phyloP scores from a whole-genome alignment of 2,888 invertebrate species.

The Ethmia dodecea region DNA sequence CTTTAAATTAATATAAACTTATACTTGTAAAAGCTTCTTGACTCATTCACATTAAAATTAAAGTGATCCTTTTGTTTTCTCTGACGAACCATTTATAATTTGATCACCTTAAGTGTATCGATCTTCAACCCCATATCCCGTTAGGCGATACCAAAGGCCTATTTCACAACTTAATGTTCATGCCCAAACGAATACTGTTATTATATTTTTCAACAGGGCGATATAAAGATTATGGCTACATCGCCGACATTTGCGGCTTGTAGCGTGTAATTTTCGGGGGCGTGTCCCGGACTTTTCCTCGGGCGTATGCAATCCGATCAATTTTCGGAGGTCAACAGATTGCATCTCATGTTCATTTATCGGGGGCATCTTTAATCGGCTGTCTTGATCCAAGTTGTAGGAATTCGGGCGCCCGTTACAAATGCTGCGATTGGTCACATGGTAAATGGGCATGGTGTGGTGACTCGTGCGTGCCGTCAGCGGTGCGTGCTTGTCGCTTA shows the following conservation, averaged over 20 bases:
- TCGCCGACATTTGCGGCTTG: conserved; percentile 5
- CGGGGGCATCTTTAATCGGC: conserved; percentile 51
- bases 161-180: too few relatives aligned
- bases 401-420: conserved; percentile 46
- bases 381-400: conserved; percentile 45
- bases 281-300: conserved; percentile 36
- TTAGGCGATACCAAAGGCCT: too few relatives aligned
- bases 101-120: too few relatives aligned
- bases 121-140: too few relatives aligned
- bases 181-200: conserved; percentile 7
- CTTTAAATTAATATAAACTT: too few relatives aligned
- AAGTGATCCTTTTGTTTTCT: too few relatives aligned
- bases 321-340: conserved; percentile 53
- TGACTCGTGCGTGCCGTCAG: conserved; percentile 19
- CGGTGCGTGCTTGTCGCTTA: conserved; percentile 21
- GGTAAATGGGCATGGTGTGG: conserved; percentile 3
- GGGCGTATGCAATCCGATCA: conserved; percentile 44
- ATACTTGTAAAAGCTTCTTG: too few relatives aligned
- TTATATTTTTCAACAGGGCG: conserved; percentile 7
- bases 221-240: conserved; percentile 9
- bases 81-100: too few relatives aligned
- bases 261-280: conserved; percentile 47
- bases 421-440: conserved; percentile 23
- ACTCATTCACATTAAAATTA: too few relatives aligned
- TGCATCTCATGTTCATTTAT: conserved; percentile 38